phyloP scores from a whole-genome alignment of 2,888 invertebrate species.

The Napeogenes inachia region DNA sequence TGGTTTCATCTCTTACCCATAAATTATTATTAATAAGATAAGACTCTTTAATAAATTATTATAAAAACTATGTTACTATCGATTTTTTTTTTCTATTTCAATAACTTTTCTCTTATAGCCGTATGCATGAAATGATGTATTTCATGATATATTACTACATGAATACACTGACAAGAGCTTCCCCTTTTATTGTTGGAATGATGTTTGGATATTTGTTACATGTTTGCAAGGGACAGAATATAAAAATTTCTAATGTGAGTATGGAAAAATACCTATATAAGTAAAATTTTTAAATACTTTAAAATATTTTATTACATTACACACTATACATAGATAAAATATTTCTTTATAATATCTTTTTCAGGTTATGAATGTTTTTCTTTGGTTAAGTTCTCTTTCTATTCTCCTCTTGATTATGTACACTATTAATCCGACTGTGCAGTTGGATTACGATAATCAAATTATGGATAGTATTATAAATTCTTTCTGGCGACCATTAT shows the following conservation, averaged over 20 bases:
- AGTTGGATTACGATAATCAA: slow-evolving; percentile 31
- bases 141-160: slow-evolving; percentile 44
- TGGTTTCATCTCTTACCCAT: neutral
- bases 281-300: too few species aligned
- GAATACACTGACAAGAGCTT: slow-evolving; percentile 48
- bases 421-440: neutral
- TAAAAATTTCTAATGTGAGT: slow-evolving; percentile 35
- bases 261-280: neutral
- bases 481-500: slow-evolving; percentile 47
- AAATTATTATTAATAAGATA: neutral
- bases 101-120: slow-evolving; percentile 15
- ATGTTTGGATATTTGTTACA: slow-evolving; percentile 57
- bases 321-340: too few species aligned
- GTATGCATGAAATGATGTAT: slow-evolving; percentile 20
- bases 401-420: neutral
- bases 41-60: too few species aligned
- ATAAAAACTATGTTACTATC: too few species aligned
- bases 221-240: slow-evolving; percentile 40
- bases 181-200: slow-evolving; percentile 46
- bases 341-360: neutral
- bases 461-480: slow-evolving; percentile 34
- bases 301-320: too few species aligned
- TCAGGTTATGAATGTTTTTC: neutral
- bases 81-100: neutral
- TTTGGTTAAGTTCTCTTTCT: neutral